Conservation (phyloP, 2,797 vertebrate species). For the Poeciliopsis presidionis region DNA sequence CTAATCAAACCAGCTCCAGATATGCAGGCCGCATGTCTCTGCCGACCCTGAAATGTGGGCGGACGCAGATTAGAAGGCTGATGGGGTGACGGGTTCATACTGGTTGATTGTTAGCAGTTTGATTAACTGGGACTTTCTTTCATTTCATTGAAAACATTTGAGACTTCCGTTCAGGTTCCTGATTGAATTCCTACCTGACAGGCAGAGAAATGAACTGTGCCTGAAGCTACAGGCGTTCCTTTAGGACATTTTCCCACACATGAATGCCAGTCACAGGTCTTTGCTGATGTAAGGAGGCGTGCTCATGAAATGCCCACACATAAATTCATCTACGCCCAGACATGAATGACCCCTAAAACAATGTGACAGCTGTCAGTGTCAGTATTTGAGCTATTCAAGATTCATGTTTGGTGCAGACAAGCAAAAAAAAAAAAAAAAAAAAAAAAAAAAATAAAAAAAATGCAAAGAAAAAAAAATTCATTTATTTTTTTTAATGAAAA, state of each 20-base stretch:
- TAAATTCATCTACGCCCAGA: neutral
- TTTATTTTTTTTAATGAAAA: too few species aligned
- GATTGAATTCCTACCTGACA: neutral
- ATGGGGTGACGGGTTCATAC: neutral
- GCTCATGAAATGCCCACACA: slow-evolving; percentile 32
- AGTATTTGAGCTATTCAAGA: neutral
- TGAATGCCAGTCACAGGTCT: neutral
- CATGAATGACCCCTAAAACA: neutral
- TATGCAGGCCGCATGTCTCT: slow-evolving; percentile 8
- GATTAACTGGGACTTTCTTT: neutral
- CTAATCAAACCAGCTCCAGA: slow-evolving; percentile 53
- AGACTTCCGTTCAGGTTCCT: neutral
- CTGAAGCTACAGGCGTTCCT: slow-evolving; percentile 28
- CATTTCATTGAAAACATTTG: neutral
- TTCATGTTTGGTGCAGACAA: neutral
- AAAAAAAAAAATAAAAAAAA: too few species aligned
- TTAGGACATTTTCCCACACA: slow-evolving; percentile 5
- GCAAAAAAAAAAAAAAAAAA: too few species aligned
- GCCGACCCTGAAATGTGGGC: slow-evolving; percentile 20
- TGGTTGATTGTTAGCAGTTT: neutral
- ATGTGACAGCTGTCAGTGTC: neutral
- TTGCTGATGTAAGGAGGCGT: neutral
- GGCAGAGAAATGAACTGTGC: neutral
- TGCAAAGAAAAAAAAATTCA: too few species aligned
- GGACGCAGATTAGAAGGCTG: slow-evolving; percentile 3